phyloP scores from a whole-genome alignment of 2,113 vertebrate genomes.

The Alouatta palliata region DNA sequence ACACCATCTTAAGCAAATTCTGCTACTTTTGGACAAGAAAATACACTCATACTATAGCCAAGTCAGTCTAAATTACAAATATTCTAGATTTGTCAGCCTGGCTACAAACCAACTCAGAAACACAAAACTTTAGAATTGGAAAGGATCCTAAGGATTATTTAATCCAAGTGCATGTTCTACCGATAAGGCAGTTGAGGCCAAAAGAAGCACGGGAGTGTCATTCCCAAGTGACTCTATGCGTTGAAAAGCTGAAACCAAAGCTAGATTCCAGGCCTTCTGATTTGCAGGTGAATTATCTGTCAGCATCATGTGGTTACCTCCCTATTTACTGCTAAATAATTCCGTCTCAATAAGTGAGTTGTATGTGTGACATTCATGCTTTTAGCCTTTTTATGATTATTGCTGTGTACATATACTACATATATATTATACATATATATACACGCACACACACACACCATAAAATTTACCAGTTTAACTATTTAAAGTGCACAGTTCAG shows the following conservation, averaged over 20 bases:
- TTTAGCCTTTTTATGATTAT: background rate
- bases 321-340: background rate
- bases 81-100: background rate
- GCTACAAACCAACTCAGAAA: background rate
- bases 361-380: background rate
- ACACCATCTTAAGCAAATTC: background rate
- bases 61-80: background rate
- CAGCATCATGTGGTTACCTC: background rate
- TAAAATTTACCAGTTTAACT: background rate
- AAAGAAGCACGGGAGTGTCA: background rate
- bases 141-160: background rate
- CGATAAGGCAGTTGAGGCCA: background rate
- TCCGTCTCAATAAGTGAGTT: background rate
- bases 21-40: background rate
- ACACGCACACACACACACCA: no score
- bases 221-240: background rate
- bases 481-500: background rate
- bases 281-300: background rate
- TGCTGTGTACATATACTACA: background rate
- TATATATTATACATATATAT: rapidly evolving
- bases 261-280: background rate
- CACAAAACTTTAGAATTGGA: background rate
- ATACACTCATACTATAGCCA: background rate
- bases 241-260: background rate
- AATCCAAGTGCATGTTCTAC: background rate